Percentiles rank a stretch among this genome's conserved stretches.
phyloP scores from a whole-genome alignment of 2,797 vertebrate species.

The Alectoris magna region DNA sequence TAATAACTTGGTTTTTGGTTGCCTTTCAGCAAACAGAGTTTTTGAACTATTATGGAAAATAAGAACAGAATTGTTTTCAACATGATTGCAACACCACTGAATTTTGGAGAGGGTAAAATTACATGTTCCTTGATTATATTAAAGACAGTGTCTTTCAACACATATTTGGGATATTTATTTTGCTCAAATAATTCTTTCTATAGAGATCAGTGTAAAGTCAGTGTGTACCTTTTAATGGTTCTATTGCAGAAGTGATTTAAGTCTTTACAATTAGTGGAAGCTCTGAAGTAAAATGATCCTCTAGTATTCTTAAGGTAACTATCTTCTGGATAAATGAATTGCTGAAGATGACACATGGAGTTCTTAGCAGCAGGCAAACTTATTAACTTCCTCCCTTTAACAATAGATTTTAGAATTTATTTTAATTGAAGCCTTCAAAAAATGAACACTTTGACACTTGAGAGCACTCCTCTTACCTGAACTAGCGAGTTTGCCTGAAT shows the following conservation, averaged over 20 bases:
- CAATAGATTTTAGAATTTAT: slow-evolving; percentile 49
- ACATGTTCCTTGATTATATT: background rate
- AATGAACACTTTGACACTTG: slow-evolving; percentile 42
- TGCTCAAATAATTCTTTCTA: background rate
- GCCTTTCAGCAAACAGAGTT: background rate
- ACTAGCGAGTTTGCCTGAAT: slow-evolving; percentile 15
- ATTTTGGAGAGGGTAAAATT: rapidly evolving
- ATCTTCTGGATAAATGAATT: background rate
- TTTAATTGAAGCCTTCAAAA: slow-evolving; percentile 63
- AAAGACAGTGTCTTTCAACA: background rate
- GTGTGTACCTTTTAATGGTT: background rate
- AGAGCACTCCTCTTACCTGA: slow-evolving; percentile 32
- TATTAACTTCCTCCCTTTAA: background rate
- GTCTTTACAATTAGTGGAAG: background rate
- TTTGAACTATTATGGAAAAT: background rate
- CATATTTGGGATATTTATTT: background rate
- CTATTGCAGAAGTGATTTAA: background rate
- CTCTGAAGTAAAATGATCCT: slow-evolving; percentile 18
- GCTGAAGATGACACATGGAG: background rate
- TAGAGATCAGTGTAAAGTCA: background rate
- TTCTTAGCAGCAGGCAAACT: slow-evolving; percentile 12
- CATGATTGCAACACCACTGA: background rate
- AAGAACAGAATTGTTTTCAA: background rate
- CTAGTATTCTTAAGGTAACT: background rate
- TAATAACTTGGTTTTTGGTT: background rate